Evolutionary conservation across 2,113 vertebrate species (phyloP).

Genomic region (Pan troglodytes): NHGRI_mPanTro3-v2.1_pri NC_072411.2:81037001-81037500

Average conservation of each 20-base stretch:
- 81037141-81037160: not conserved
- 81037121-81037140: not conserved
- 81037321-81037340: not conserved
- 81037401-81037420: not conserved
- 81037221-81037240: not conserved
- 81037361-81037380: not conserved
- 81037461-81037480: not conserved
- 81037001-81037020: not conserved
- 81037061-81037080: not conserved
- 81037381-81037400: not conserved
- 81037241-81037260: not conserved
- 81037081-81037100: not conserved
- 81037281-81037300: not conserved
- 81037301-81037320: not conserved
- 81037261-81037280: not conserved
- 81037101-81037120: slow-evolving; percentile 19
- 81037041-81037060: not conserved
- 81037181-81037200: not conserved
- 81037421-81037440: not conserved
- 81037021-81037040: not conserved
- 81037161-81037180: not conserved
- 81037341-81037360: not conserved
- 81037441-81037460: not conserved
- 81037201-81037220: not conserved
- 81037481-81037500: not conserved